Conservation (phyloP, 2,797 vertebrate species). For the Poeciliopsis infans region DNA sequence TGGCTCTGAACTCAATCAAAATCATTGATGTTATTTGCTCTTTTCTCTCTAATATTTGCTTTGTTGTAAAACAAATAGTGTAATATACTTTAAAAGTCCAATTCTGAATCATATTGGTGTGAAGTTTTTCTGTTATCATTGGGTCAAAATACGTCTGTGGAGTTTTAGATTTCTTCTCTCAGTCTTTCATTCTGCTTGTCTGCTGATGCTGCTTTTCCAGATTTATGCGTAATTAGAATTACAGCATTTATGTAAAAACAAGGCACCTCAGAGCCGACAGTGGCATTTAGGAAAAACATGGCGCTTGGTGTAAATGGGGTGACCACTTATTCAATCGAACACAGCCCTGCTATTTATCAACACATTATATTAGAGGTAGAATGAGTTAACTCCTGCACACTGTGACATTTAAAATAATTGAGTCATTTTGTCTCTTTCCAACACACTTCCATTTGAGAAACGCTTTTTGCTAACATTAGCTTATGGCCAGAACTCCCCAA, state of each 20-base stretch:
- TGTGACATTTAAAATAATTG: constrained; percentile 58
- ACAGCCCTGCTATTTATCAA: constrained; percentile 37
- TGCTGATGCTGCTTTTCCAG: neutral
- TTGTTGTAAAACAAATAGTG: neutral
- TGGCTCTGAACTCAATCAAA: neutral
- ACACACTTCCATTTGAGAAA: neutral
- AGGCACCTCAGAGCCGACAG: neutral
- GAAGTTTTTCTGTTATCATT: neutral
- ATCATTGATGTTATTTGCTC: neutral
- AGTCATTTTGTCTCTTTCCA: constrained; percentile 27
- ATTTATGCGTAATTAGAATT: neutral
- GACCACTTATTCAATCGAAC: constrained; percentile 26
- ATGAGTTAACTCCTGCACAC: constrained; percentile 45
- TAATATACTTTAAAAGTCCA: neutral
- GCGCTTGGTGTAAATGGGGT: constrained; percentile 3
- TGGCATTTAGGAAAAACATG: constrained; percentile 42
- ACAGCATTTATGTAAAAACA: constrained; percentile 12
- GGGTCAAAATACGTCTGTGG: neutral
- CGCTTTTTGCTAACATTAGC: neutral
- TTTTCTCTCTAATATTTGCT: neutral
- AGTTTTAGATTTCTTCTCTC: neutral
- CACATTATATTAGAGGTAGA: constrained; percentile 53
- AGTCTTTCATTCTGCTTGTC: neutral
- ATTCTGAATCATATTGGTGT: neutral
- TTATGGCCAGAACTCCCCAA: constrained; percentile 12